phyloP scores from a whole-genome alignment of 1,140 invertebrate species.

The Diuraphis noxia region DNA sequence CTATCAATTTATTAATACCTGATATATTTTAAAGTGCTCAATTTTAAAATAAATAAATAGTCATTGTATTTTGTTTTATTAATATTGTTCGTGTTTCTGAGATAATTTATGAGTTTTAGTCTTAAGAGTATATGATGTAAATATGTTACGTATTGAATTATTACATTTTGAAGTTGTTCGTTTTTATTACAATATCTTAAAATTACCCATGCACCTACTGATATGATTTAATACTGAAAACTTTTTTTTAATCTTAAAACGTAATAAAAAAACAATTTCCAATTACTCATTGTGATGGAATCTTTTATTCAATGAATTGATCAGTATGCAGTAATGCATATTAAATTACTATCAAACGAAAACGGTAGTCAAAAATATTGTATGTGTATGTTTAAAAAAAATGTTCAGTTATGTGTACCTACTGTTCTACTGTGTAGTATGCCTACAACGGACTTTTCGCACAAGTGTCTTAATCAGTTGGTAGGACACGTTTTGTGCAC shows the following conservation, averaged over 20 bases:
- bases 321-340: neutral
- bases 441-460: neutral
- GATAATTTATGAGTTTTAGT: too few species aligned
- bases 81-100: too few species aligned
- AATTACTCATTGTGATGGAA: constrained; percentile 5
- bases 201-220: neutral
- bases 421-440: neutral
- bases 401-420: neutral
- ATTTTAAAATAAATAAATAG: neutral
- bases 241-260: neutral
- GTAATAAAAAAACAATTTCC: neutral
- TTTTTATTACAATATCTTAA: neutral
- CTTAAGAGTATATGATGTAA: neutral
- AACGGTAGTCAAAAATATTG: neutral
- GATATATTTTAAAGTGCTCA: neutral
- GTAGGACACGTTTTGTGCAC: neutral
- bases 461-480: neutral
- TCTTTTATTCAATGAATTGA: neutral
- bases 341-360: neutral
- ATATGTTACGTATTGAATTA: neutral
- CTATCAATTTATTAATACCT: neutral
- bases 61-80: neutral
- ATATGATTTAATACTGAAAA: neutral
- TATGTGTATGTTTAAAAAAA: neutral
- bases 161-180: neutral